phyloP scores from a whole-genome alignment of 1,140 invertebrate genomes.

The Mizuhopecten yessoensis region DNA sequence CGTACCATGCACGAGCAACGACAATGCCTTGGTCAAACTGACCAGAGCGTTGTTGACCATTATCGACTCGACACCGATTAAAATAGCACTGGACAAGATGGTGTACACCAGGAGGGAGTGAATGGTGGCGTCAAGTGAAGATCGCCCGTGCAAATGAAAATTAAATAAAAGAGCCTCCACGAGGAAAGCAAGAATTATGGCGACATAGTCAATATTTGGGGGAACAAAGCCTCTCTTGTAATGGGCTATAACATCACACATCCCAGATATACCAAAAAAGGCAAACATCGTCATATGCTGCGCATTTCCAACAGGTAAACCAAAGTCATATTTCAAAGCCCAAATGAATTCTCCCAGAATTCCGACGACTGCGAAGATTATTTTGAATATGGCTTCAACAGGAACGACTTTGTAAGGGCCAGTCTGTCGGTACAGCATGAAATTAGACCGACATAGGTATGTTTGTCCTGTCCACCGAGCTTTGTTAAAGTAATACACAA shows the following conservation, averaged over 20 bases:
- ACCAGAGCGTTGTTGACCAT: neutral
- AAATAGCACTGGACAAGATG: neutral
- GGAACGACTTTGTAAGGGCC: neutral
- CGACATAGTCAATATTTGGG: neutral
- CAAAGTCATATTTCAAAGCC: neutral
- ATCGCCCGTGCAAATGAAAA: neutral
- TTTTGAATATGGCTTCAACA: neutral
- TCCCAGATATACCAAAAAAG: neutral
- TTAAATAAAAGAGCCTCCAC: slow-evolving; percentile 23
- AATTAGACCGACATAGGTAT: neutral
- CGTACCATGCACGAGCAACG: neutral
- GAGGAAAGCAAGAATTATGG: neutral
- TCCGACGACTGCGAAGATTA: neutral
- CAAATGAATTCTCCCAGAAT: neutral
- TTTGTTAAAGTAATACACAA: slow-evolving; percentile 4
- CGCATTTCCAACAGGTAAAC: neutral
- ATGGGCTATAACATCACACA: neutral
- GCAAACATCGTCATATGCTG: slow-evolving; percentile 31
- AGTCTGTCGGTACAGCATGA: neutral
- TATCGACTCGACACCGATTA: neutral
- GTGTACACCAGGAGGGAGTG: neutral
- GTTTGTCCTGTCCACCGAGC: neutral
- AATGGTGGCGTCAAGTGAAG: neutral
- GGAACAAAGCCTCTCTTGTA: neutral
- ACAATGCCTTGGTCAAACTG: neutral